These are phyloP conservation scores for Miopithecus talapoin DNA, from an alignment of 2,797 vertebrate species.

Conservation along the genomic window DNA sequence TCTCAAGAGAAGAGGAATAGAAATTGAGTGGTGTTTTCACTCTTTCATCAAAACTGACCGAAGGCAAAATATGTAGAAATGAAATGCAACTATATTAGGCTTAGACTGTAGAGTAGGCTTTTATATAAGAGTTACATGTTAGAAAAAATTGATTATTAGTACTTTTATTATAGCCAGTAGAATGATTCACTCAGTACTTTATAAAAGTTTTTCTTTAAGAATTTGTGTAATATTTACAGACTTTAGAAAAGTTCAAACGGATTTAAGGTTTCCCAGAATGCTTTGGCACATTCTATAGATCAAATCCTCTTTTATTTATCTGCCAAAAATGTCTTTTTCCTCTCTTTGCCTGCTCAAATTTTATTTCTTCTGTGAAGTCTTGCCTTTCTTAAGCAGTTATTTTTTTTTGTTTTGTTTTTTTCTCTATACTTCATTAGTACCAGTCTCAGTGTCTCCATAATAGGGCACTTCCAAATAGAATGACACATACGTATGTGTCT, in stretches of 20 bases:
- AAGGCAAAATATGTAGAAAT: slow-evolving; percentile 2
- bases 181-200: not conserved
- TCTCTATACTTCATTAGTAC: not conserved
- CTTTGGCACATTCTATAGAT: slow-evolving; percentile 26
- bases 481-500: not conserved
- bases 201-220: not conserved
- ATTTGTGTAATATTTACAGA: slow-evolving; percentile 22
- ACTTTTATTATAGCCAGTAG: not conserved
- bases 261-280: not conserved
- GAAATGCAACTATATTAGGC: not conserved
- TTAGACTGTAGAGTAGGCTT: not conserved
- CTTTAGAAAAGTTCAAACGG: slow-evolving; percentile 24
- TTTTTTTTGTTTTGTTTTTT: not conserved
- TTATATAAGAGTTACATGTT: slow-evolving; percentile 20
- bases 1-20: not conserved
- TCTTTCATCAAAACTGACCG: slow-evolving; percentile 9
- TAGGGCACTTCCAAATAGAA: not conserved
- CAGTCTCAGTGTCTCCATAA: not conserved
- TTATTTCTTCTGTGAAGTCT: slow-evolving; percentile 40
- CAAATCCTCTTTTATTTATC: slow-evolving; percentile 35
- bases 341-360: slow-evolving; percentile 15
- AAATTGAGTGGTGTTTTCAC: not conserved
- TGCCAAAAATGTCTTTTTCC: slow-evolving; percentile 21
- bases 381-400: slow-evolving; percentile 15
- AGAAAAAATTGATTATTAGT: not conserved